phyloP scores from a whole-genome alignment of 2,888 invertebrate species.

The Drosophila nigricruria region DNA sequence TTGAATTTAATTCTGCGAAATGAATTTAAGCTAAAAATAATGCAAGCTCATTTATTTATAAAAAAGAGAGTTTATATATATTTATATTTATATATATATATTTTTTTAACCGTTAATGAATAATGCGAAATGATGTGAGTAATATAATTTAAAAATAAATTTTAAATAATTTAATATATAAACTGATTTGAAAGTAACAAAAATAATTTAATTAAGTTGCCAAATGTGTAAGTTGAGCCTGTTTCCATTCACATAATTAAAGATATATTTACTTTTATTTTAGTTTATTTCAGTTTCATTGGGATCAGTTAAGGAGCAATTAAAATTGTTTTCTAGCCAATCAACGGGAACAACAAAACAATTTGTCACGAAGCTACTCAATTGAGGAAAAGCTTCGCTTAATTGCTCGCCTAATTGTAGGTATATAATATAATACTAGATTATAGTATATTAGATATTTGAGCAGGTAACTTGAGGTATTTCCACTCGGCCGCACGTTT shows the following conservation, averaged over 20 bases:
- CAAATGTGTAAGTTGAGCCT: slow-evolving; percentile 4
- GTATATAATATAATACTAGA: slow-evolving; percentile 15
- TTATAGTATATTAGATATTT: slow-evolving; percentile 5
- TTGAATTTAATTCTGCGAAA: neutral
- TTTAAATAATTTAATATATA: neutral
- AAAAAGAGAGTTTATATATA: neutral
- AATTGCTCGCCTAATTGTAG: slow-evolving; percentile 45
- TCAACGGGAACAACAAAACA: slow-evolving; percentile 41
- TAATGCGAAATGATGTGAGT: too few species aligned
- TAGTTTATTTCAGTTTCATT: slow-evolving; percentile 7
- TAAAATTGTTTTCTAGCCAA: slow-evolving; percentile 33
- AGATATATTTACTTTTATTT: neutral
- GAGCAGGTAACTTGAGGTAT: slow-evolving; percentile 40
- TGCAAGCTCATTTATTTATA: neutral
- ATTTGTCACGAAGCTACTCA: slow-evolving; percentile 47
- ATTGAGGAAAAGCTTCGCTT: slow-evolving; percentile 26
- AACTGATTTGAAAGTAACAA: neutral
- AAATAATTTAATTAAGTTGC: neutral
- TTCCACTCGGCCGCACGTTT: slow-evolving; percentile 44
- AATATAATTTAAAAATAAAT: neutral
- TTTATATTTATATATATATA: neutral
- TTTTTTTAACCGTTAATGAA: neutral
- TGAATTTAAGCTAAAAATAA: neutral
- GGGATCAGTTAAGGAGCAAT: slow-evolving; percentile 19
- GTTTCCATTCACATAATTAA: slow-evolving; percentile 14